phyloP scores from a whole-genome alignment of 92 coral and sea anemone genomes.

The Epizoanthus stellaris region DNA sequence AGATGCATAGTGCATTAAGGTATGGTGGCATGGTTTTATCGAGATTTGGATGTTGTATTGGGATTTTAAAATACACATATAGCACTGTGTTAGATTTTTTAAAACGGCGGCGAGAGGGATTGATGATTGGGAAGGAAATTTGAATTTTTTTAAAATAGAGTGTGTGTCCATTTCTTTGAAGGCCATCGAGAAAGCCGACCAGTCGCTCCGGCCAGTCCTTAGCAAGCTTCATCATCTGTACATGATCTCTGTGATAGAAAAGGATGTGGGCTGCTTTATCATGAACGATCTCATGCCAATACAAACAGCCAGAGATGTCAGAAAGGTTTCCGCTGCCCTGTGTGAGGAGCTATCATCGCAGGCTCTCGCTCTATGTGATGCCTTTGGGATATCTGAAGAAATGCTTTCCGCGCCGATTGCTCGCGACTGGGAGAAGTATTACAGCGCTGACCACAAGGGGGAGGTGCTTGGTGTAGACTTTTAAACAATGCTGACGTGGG shows the following conservation, averaged over 20 bases:
- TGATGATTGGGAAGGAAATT: too few species aligned
- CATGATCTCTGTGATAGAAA: slow-evolving; percentile 57
- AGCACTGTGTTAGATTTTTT: too few species aligned
- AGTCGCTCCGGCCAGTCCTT: slow-evolving; percentile 60
- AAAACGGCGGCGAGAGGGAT: too few species aligned
- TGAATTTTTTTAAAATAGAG: too few species aligned
- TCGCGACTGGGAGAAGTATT: slow-evolving; percentile 80
- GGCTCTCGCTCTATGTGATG: slow-evolving; percentile 80
- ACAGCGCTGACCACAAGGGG: slow-evolving; percentile 70
- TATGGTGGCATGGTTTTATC: too few species aligned
- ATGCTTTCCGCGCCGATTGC: slow-evolving; percentile 87
- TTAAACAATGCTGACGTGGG: too few species aligned
- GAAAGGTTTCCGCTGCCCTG: slow-evolving; percentile 68
- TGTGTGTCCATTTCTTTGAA: too few species aligned
- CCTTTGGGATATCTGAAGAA: slow-evolving; percentile 78
- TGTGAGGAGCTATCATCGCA: slow-evolving; percentile 78
- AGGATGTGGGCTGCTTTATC: slow-evolving; percentile 72
- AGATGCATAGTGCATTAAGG: too few species aligned
- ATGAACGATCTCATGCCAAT: slow-evolving; percentile 61
- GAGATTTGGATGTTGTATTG: too few species aligned
- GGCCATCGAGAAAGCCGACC: slow-evolving; percentile 66
- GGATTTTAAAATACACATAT: too few species aligned
- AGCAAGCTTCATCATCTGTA: slow-evolving; percentile 70
- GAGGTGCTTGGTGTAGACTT: slow-evolving; percentile 24
- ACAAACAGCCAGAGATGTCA: slow-evolving; percentile 68